Evolutionary conservation across 2,113 vertebrate species (phyloP).

Genomic region (Callionymus lyra): DNA sequence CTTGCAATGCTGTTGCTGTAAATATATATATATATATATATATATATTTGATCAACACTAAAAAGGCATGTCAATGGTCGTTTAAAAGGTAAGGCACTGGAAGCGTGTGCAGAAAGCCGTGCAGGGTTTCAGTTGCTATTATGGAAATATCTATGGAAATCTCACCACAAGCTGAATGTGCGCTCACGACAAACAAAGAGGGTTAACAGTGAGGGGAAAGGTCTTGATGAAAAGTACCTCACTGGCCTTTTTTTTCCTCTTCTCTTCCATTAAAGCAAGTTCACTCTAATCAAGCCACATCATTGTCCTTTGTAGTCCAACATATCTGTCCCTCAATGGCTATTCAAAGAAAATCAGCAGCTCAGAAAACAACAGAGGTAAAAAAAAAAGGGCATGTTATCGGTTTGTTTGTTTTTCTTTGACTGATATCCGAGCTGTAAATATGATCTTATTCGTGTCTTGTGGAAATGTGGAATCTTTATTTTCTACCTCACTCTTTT

Average conservation of each 20-base stretch:
- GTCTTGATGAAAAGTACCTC: slow-evolving; percentile 13
- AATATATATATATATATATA: no score
- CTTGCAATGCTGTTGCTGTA: slow-evolving; percentile 52
- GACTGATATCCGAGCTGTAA: slow-evolving; percentile 40
- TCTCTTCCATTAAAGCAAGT: slow-evolving; percentile 18
- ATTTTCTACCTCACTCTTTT: slow-evolving; percentile 86
- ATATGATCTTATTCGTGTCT: slow-evolving; percentile 3
- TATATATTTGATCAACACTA: slow-evolving; percentile 18
- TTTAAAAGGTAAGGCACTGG: slow-evolving; percentile 37
- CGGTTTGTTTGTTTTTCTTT: slow-evolving; percentile 27
- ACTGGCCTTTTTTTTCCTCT: slow-evolving; percentile 1
- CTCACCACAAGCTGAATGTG: slow-evolving; percentile 31
- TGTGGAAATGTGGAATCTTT: slow-evolving; percentile 45
- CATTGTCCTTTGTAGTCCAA: slow-evolving; percentile 20
- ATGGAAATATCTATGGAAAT: slow-evolving; percentile 69
- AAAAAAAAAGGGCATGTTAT: slow-evolving; percentile 33
- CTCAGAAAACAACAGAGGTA: slow-evolving; percentile 21
- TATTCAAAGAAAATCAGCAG: slow-evolving; percentile 61
- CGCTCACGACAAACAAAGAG: slow-evolving; percentile 35
- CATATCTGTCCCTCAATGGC: slow-evolving; percentile 35
- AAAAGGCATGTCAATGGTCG: neutral
- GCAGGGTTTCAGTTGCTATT: slow-evolving; percentile 57
- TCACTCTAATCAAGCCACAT: slow-evolving; percentile 40
- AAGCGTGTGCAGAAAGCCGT: slow-evolving; percentile 23
- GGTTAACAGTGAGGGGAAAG: slow-evolving; percentile 21